Conservation (phyloP, 2,888 invertebrate species). For the Stenodema calcarata region DNA sequence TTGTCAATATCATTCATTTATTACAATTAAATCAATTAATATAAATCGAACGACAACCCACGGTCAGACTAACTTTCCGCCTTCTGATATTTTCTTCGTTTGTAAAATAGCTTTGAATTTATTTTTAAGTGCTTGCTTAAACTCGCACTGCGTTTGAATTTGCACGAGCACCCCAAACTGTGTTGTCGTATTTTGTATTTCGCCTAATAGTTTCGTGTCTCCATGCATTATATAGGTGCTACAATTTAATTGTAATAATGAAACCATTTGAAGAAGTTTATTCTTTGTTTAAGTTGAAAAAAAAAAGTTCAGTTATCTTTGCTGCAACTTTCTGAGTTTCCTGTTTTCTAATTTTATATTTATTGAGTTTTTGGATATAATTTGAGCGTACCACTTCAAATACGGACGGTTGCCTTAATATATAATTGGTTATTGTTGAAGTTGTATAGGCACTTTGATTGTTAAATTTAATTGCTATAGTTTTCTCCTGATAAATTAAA, state of each 20-base stretch:
- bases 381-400: not conserved
- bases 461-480: not conserved
- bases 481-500: not conserved
- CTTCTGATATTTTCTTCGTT: not conserved
- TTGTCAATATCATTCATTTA: too few species aligned
- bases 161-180: conserved; percentile 1
- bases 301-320: not conserved
- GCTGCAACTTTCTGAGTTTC: not conserved
- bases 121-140: not conserved
- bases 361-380: too few species aligned
- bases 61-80: not conserved
- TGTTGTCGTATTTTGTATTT: conserved; percentile 1
- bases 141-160: not conserved
- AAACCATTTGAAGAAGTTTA: not conserved
- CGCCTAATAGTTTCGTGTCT: not conserved
- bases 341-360: not conserved
- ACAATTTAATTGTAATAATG: not conserved
- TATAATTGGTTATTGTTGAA: not conserved
- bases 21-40: not conserved
- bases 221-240: not conserved
- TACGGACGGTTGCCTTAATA: not conserved
- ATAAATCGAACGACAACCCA: not conserved
- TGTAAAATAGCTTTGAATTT: not conserved
- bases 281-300: not conserved
- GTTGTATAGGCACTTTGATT: not conserved